phyloP scores from a whole-genome alignment of 2,113 vertebrate genomes.

The Xenus cinereus region DNA sequence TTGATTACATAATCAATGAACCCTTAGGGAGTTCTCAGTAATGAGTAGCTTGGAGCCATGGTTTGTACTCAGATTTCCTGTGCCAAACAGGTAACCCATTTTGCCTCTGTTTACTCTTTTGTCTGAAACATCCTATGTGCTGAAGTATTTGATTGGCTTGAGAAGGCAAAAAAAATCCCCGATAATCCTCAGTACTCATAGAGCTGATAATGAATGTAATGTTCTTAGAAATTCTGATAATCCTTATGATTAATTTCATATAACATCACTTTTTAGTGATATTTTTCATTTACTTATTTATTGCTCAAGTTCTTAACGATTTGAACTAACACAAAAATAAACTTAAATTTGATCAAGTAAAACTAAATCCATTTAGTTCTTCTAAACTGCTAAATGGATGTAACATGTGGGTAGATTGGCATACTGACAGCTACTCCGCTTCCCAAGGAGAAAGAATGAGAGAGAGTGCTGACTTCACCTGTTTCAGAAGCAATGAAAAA shows the following conservation, averaged over 20 bases:
- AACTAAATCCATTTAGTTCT: slow-evolving; percentile 25
- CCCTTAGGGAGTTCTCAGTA: not conserved
- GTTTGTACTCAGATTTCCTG: not conserved
- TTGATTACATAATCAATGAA: not conserved
- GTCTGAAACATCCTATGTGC: not conserved
- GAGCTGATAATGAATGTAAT: not conserved
- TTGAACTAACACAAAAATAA: not conserved
- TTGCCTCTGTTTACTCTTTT: not conserved
- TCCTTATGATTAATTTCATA: not conserved
- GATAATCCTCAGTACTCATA: not conserved
- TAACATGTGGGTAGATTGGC: not conserved
- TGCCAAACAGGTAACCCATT: not conserved
- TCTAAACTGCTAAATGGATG: not conserved
- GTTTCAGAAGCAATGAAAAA: slow-evolving; percentile 38
- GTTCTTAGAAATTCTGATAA: not conserved
- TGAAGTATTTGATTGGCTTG: not conserved
- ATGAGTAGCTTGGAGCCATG: not conserved
- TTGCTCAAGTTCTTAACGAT: not conserved
- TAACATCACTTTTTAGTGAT: not conserved
- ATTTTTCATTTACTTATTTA: slow-evolving; percentile 3
- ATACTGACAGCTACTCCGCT: not conserved
- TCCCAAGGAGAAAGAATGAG: not conserved
- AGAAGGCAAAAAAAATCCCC: not conserved
- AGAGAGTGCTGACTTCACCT: slow-evolving; percentile 4
- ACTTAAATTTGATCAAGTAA: not conserved